These are phyloP conservation scores for Beris chalybata DNA, from an alignment of 2,888 invertebrate genomes.

Conservation along the genomic window DNA sequence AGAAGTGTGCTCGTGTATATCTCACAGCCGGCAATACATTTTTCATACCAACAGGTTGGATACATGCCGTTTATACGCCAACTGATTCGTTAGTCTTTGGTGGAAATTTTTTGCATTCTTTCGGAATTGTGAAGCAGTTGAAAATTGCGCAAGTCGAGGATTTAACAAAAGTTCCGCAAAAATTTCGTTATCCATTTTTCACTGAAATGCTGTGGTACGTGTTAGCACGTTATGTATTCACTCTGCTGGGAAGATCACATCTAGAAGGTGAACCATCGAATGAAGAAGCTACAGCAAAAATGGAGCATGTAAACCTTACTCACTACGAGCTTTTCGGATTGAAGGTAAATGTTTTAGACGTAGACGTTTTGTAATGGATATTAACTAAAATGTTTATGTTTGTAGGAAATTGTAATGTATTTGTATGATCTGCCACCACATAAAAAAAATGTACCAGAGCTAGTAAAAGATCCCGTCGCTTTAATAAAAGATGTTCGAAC, in stretches of 20 bases:
- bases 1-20: conserved; percentile 83
- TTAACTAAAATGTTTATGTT: conserved; percentile 31
- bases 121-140: conserved; percentile 93
- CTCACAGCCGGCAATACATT: conserved; percentile 89
- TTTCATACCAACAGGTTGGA: conserved; percentile 98
- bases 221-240: conserved; percentile 86
- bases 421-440: conserved; percentile 85
- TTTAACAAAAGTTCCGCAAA: conserved; percentile 91
- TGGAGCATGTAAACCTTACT: conserved; percentile 72
- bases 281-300: conserved; percentile 46
- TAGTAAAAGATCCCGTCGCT: conserved; percentile 85
- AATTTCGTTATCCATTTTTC: conserved; percentile 97
- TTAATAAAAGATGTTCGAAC: conserved; percentile 87
- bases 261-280: conserved; percentile 59
- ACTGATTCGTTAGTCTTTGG: conserved; percentile 96
- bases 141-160: conserved; percentile 96
- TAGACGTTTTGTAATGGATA: conserved; percentile 12
- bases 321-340: conserved; percentile 78
- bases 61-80: conserved; percentile 97
- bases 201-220: conserved; percentile 99
- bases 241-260: conserved; percentile 81
- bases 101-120: conserved; percentile 95
- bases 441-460: conserved; percentile 88
- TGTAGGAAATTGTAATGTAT: conserved; percentile 84
- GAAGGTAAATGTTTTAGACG: conserved; percentile 58